These are phyloP conservation scores for Rhabditoides inermis DNA, from an alignment of 2,888 invertebrate genomes.

Conservation along the genomic window DNA sequence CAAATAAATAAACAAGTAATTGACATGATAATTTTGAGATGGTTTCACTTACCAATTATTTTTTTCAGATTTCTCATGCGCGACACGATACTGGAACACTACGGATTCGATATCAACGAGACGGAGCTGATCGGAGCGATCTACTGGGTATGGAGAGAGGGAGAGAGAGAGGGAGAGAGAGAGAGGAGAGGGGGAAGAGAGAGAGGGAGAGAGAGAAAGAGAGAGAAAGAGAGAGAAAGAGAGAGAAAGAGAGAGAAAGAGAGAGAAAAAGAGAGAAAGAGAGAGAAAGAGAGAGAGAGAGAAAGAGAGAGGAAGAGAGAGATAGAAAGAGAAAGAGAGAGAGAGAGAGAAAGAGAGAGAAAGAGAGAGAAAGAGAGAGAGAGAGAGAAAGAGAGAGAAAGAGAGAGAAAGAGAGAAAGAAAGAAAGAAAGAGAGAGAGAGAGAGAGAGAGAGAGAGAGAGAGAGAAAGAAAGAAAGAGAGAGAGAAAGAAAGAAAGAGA, in stretches of 20 bases:
- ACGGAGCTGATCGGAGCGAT: not conserved
- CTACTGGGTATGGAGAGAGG: not conserved
- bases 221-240: slow-evolving; percentile 2
- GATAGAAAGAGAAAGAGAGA: slow-evolving; percentile 3
- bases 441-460: slow-evolving; percentile 7
- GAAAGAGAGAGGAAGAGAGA: slow-evolving; percentile 2
- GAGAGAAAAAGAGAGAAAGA: slow-evolving; percentile 1
- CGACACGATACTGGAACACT: not conserved
- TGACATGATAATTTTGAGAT: not conserved
- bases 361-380: slow-evolving; percentile 5
- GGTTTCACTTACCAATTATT: not conserved
- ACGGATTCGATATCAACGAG: not conserved
- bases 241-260: slow-evolving; percentile 5
- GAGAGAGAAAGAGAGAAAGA: slow-evolving; percentile 7
- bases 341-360: slow-evolving; percentile 3
- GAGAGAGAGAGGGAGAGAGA: slow-evolving; percentile 1
- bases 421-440: slow-evolving; percentile 5
- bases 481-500: slow-evolving; percentile 2
- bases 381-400: slow-evolving; percentile 4
- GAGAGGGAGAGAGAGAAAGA: not conserved
- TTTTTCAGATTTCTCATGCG: not conserved
- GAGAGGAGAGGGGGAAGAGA: slow-evolving; percentile 3
- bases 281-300: slow-evolving; percentile 1
- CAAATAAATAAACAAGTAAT: too few relatives aligned
- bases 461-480: slow-evolving; percentile 4